These are phyloP conservation scores for Choristoneura fumiferana DNA, from an alignment of 1,140 invertebrate genomes.

Conservation along the genomic window DNA sequence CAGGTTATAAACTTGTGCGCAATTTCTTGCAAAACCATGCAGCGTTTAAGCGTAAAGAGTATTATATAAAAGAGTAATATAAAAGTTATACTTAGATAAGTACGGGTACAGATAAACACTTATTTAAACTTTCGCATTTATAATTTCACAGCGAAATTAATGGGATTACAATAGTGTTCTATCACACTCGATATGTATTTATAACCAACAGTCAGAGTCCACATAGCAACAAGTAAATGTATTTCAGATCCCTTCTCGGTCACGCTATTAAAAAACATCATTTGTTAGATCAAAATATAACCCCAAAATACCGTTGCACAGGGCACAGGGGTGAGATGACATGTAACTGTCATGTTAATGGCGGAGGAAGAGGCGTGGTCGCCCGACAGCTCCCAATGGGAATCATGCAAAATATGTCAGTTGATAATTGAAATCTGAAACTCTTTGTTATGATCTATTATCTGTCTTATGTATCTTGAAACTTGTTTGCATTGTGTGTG, in stretches of 20 bases:
- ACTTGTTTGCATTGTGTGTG: slow-evolving; percentile 8
- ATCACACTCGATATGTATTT: too few species aligned
- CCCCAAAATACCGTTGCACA: slow-evolving; percentile 30
- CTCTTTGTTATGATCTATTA: slow-evolving; percentile 18
- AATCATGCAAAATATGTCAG: slow-evolving; percentile 37
- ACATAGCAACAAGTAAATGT: background rate
- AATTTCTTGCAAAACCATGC: too few species aligned
- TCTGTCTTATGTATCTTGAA: slow-evolving; percentile 1
- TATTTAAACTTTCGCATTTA: too few species aligned
- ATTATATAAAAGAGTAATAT: too few species aligned
- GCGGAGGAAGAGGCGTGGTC: slow-evolving; percentile 66
- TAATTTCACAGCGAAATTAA: too few species aligned
- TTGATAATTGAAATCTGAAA: slow-evolving; percentile 39
- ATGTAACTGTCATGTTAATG: slow-evolving; percentile 53
- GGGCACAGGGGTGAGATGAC: slow-evolving; percentile 44
- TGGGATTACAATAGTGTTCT: too few species aligned
- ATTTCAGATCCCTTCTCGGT: background rate
- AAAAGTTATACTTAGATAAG: too few species aligned
- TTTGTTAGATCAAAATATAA: background rate
- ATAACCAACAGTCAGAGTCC: background rate
- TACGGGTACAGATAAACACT: too few species aligned
- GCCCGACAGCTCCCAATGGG: slow-evolving; percentile 57
- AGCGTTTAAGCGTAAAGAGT: too few species aligned
- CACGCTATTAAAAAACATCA: background rate
- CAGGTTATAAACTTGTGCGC: too few species aligned